Evolutionary conservation across 2,888 invertebrate genomes (phyloP), one percentile per base, ranked within the genome.

Genomic region (Drosophila mimetica): DNA sequence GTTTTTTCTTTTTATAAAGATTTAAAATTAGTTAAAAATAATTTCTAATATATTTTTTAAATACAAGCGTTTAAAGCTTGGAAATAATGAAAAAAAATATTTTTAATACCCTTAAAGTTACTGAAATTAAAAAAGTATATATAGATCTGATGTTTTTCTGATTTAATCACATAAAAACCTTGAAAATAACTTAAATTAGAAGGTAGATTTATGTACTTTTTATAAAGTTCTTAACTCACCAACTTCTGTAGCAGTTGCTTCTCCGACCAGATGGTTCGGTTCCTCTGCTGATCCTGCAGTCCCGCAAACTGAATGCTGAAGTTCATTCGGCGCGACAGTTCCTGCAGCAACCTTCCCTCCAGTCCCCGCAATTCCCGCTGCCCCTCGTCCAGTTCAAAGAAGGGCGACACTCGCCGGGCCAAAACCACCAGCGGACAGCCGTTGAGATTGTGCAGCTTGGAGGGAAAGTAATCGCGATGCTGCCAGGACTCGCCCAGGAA

Each of bases 361-460:
- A 88, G 46, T 0, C 85, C 88, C 0, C 41, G 41, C 2, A 61
- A 22, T 1, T 37, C 18, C 14, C 16, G 47, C 7, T 20, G 5
- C 2, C 20, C 34, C 8, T 32, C 55, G 1, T 44, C 42, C 59
- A 66, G 42, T 13, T 53, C 59, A 7, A 80, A 36, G 7, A 66
- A 80, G 0, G 84, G 84, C 8, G 58, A 13, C 5, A 67, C 37
- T 1, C 66, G 6, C 13, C 83, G 74, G 11, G 74, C 47, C 13
- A 75, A 48, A 7, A 79, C 75, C 7, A 41, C 42, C 59, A 86
- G 13, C 1, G 74, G 77, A 53, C 89, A 89, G 1, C 50, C 41
- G 20, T 82, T 57, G 22, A 89, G 67, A 47, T 89, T 79, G 13
- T 53, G 51, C 2, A 88, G 44, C 60, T 89, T 89, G n/a, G 72